Base-by-base conservation (phyloP, 35 echinoderm and acorn worm species). In the Lytechinus variegatus region DNA sequence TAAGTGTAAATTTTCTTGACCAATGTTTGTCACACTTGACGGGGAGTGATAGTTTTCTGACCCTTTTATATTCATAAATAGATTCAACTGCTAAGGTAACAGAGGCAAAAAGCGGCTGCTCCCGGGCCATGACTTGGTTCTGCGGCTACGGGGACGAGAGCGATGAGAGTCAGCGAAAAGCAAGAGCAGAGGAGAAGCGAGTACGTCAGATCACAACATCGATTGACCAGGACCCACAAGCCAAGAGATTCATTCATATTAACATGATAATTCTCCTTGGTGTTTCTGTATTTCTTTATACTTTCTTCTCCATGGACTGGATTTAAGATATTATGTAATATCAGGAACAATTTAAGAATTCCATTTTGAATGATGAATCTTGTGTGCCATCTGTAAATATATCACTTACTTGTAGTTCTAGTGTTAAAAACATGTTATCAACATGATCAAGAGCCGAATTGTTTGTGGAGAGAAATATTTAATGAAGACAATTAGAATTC, bases 71-170 rank as follows among this genome's bases (percentile, higher is more conserved):
- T 44, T 44, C 33, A 44, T 44, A 79, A 79, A 79, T 6, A 79
- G 66, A 79, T 79, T 24, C 66, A 16, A 16, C 66, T 79, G 66
- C 19, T 24, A n/a, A 24, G 16, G n/a, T 19, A 7, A 5, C 66
- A 79, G 66, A 79, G 24, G 6, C 4, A 6, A 79, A 79, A 24
- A 79, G 66, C 14, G 66, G 52, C 3, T 54, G 28, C 29, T 93
- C 55, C 21, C 92, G 92, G n/a, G 95, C 66, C 4, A 54, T 86
- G 33, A 86, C 92, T 27, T 96, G 95, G 95, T 96, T 96, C 79
- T 96, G 95, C 94, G 95, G 95, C 10, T 96, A 87, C 33, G 92
- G 28, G 6, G 72, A 54, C 19, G 27, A 92, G 8, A 86, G n/a
- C 10, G 53, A 96, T 58, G 95, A 94, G 14, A 21, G 52, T 10